Evolutionary conservation across 2,113 vertebrate species (phyloP), one percentile per base, ranked within the genome.

Genomic region (Smithornis capensis): DNA sequence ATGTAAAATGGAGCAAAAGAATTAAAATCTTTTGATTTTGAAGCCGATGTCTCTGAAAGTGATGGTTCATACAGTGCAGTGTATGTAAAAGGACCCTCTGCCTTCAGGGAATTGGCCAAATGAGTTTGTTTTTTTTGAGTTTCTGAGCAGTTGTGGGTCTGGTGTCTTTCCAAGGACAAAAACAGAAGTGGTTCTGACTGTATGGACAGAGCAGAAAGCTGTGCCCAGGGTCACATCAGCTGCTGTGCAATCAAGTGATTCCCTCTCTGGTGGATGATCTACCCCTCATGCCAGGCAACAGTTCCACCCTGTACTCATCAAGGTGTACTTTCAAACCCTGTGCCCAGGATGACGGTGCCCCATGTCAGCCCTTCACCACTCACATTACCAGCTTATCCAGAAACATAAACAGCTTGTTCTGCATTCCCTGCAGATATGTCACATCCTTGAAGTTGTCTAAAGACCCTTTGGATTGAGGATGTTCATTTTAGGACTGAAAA

Each of bases 231-330:
- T 24, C 29, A 68, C 47, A 55, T 33, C 70, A 67, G 38, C 55
- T 40, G 70, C 45, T 6, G 0, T 21, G 17, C 40, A 25, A 17
- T 19, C 45, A 74, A 37, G 28, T 0, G 0, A 56, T 19, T 79
- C 40, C 44, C 3, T 52, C 59, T 68, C 35, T 35, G 33, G 27
- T 28, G 19, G 63, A 59, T 23, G 49, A 45, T 23, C 52, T 35
- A 15, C 44, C 9, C 15, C 17, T 57, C 37, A 11, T 23, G n/a
- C 55, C 73, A 63, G 38, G 8, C 64, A 87, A 23, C 15, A 53
- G 27, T 64, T 92, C 50, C n/a, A 63, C 29, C 60, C 55, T 42
- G 35, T 64, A 15, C 57, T 31, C 53, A 37, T 37, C 0, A 0
- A n/a, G 24, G 13, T 40, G 31, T 27, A 47, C 42, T n/a, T 62